These are phyloP conservation scores for Mustelus asterias DNA, from an alignment of 2,113 vertebrate species.

Conservation along the genomic window DNA sequence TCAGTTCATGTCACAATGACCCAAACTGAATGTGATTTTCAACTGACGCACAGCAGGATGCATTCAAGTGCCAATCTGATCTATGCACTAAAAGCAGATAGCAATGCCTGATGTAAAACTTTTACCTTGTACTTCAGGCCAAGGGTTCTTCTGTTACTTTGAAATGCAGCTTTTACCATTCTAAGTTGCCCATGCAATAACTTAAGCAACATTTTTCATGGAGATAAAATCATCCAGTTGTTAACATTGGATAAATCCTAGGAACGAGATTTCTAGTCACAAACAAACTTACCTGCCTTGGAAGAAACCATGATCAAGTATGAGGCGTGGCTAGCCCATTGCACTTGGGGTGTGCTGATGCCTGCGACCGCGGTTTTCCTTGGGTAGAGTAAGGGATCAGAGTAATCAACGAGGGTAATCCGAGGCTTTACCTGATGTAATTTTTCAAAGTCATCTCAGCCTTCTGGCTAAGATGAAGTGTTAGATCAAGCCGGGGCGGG, in stretches of 20 bases:
- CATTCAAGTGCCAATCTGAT: background rate
- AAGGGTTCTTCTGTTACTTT: background rate
- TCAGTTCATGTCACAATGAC: background rate
- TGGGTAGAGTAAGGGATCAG: too few relatives aligned
- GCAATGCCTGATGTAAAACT: background rate
- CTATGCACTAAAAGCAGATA: background rate
- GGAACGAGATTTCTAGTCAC: background rate
- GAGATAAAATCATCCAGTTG: background rate
- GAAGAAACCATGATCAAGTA: too few relatives aligned
- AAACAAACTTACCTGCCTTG: too few relatives aligned
- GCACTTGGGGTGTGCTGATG: too few relatives aligned
- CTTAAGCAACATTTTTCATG: background rate
- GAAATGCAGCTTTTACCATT: background rate
- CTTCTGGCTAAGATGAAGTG: too few relatives aligned
- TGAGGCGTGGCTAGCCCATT: too few relatives aligned
- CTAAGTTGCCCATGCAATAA: background rate
- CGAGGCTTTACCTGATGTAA: too few relatives aligned
- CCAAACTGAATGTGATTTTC: slow-evolving; percentile 12
- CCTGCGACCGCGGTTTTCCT: too few relatives aligned
- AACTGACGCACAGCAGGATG: background rate
- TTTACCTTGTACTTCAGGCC: background rate
- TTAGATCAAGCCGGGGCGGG: too few relatives aligned
- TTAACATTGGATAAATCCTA: background rate
- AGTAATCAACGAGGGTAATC: too few relatives aligned
- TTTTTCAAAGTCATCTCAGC: too few relatives aligned